Conservation (phyloP, 2,113 vertebrate genomes). For the Rhizomys pruinosus region DNA sequence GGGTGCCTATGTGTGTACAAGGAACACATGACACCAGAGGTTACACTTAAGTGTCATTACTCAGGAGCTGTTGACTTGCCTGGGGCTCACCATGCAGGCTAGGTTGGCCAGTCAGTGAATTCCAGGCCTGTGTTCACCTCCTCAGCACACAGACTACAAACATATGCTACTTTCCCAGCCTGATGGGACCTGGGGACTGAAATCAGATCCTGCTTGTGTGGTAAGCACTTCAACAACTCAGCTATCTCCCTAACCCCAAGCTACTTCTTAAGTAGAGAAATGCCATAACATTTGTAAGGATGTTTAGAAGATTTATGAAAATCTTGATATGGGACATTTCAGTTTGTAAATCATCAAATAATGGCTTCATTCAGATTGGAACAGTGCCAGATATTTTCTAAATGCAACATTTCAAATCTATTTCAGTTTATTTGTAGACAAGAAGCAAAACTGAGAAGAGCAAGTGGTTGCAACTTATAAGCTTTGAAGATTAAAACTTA, state of each 20-base stretch:
- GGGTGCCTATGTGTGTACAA: neutral
- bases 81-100: neutral
- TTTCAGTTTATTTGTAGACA: neutral
- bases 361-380: neutral
- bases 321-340: neutral
- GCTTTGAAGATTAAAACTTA: neutral
- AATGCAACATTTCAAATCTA: neutral
- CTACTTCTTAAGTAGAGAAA: neutral
- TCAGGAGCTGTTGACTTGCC: neutral
- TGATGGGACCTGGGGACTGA: too few relatives aligned
- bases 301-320: neutral
- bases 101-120: neutral
- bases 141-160: neutral
- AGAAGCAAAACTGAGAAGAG: neutral
- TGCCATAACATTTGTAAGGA: neutral
- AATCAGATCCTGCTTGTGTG: neutral
- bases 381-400: neutral
- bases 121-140: neutral
- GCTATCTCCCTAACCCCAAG: neutral
- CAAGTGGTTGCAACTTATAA: neutral
- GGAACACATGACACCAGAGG: neutral
- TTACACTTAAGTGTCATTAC: neutral
- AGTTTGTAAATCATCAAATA: neutral
- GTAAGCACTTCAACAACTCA: neutral
- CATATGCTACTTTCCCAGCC: fast-evolving